Evolutionary conservation across 2,113 vertebrate genomes (phyloP).

Genomic region (Tragelaphus imberbis): DNA sequence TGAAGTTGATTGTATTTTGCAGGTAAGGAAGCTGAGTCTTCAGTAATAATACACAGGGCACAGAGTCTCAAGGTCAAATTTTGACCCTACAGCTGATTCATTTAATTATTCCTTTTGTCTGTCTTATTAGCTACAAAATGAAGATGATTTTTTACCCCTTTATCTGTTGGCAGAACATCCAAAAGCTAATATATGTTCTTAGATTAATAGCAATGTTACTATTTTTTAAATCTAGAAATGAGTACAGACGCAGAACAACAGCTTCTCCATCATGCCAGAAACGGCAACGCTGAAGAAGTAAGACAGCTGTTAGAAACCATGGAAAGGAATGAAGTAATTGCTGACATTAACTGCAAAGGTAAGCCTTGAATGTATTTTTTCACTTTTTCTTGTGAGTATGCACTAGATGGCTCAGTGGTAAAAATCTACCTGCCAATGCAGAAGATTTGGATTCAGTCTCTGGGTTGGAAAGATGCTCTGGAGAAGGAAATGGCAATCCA

Average conservation of each 20-base stretch:
- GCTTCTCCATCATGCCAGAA: slow-evolving; percentile 91
- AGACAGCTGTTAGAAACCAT: slow-evolving; percentile 82
- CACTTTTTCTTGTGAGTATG: background rate
- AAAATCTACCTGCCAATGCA: background rate
- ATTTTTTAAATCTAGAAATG: slow-evolving; percentile 73
- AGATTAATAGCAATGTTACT: background rate
- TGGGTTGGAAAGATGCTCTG: background rate
- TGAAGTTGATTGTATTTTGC: background rate
- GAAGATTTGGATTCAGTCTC: background rate
- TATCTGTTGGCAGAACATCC: slow-evolving; percentile 17
- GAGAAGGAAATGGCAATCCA: background rate
- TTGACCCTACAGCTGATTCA: background rate
- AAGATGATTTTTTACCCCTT: background rate
- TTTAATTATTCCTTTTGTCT: background rate
- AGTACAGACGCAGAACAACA: slow-evolving; percentile 87
- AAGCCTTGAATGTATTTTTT: slow-evolving; percentile 13
- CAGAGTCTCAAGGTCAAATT: background rate
- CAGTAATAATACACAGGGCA: background rate
- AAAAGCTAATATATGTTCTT: background rate
- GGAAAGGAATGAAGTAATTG: slow-evolving; percentile 78
- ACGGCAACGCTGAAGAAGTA: slow-evolving; percentile 89
- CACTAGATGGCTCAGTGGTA: background rate
- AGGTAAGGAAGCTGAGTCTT: background rate
- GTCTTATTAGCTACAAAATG: background rate
- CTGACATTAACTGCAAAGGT: slow-evolving; percentile 98